Evolutionary conservation across 2,113 vertebrate species (phyloP), one percentile per base, ranked within the genome.

Genomic region (Rhea americana): DNA sequence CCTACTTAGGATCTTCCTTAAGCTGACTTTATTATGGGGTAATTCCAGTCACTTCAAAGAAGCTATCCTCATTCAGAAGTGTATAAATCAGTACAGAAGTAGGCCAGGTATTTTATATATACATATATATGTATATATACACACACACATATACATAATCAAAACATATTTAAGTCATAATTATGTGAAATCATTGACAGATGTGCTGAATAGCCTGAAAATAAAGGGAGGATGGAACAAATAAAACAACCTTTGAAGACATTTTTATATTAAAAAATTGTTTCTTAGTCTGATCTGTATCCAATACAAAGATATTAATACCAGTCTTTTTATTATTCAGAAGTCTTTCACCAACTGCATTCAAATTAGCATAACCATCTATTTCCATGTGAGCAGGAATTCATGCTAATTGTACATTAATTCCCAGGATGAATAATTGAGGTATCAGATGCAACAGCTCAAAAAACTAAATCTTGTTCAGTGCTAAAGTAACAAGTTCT

Each of bases 361-460:
- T 82, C 37, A 91, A 94, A 97, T 97, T 95, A 97, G 92, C 87
- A 95, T 93, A 97, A 94, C 82, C 90, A 96, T 95, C 74, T 84
- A 97, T 95, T 98, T 98, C 90, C 79, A 94, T 85, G 91, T 96
- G 90, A 96, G 85, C 66, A 96, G 13, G 32, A 84, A 95, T 97
- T 92, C 89, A 91, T 96, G 89, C 74, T 97, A 97, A 97, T 97
- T 97, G 96, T 96, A 92, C 63, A 97, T 95, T 97, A 98, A 97
- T 98, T 97, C 86, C 73, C 93, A 92, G 95, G 96, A 97, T 96
- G 95, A 97, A 97, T 97, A 98, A 97, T 93, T 96, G 97, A 97
- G 61, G 94, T 96, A 97, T 96, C 94, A 93, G 87, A 97, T 95
- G 92, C 93, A 96, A 85, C 47, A 58, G 48, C 92, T 97, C 67